A percentile compares a stretch with the other conserved stretches of the same genome.
phyloP scores from a whole-genome alignment of 2,797 vertebrate species.

The Eupleurogrammus muticus region DNA sequence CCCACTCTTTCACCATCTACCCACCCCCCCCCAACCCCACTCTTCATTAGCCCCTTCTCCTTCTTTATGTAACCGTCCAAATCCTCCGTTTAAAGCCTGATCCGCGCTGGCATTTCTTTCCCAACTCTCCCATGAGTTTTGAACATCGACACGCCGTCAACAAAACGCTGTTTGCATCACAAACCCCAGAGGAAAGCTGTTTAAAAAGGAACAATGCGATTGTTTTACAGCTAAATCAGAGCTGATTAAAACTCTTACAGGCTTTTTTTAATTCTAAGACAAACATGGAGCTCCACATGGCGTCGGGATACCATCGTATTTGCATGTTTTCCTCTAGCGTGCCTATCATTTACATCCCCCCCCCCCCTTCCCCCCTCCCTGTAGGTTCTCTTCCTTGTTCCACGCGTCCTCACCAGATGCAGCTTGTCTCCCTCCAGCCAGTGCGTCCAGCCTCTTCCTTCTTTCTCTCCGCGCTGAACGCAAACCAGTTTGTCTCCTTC shows the following conservation, averaged over 20 bases:
- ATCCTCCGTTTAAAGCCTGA: constrained; percentile 52
- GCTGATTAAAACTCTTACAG: constrained; percentile 42
- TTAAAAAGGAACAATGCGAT: constrained; percentile 58
- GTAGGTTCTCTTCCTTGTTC: constrained; percentile 43
- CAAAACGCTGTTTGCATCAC: constrained; percentile 46
- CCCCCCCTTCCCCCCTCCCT: constrained; percentile 4
- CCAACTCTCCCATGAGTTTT: constrained; percentile 23
- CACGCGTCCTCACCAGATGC: constrained; percentile 85
- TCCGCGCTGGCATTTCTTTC: constrained; percentile 66
- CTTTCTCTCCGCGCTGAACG: constrained; percentile 91
- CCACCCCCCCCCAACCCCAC: constrained; percentile 6
- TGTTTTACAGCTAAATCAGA: constrained; percentile 55
- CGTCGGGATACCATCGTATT: constrained; percentile 15
- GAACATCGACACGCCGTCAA: constrained; percentile 36
- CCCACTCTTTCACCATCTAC: constrained; percentile 19
- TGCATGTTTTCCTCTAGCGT: constrained; percentile 40
- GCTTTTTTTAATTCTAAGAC: too few species aligned
- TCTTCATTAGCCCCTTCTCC: constrained; percentile 38
- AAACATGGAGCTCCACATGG: not conserved
- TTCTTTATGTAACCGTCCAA: constrained; percentile 50
- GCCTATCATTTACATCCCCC: constrained; percentile 27
- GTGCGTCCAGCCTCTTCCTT: constrained; percentile 93
- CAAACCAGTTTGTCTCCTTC: constrained; percentile 91
- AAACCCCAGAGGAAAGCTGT: constrained; percentile 38
- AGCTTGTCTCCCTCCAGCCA: constrained; percentile 91